A percentile compares a stretch with the other conserved stretches of the same genome.
phyloP scores from a whole-genome alignment of 2,888 invertebrate species.

The Drosophila rubida region DNA sequence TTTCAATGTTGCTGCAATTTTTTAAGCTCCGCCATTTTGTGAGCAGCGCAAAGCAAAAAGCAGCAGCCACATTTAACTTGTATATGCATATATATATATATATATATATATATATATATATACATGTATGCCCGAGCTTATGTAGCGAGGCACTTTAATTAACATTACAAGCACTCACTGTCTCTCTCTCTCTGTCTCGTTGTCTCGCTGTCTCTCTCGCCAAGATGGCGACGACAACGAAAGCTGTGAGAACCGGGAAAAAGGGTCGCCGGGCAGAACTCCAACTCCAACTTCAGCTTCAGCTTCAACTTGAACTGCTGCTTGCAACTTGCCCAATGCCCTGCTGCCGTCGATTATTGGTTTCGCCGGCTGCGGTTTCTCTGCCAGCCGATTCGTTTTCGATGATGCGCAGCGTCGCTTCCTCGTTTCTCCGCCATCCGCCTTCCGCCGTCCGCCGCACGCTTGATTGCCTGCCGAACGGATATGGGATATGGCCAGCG shows the following conservation, averaged over 20 bases:
- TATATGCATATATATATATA: conserved; percentile 2
- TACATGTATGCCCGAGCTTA: neutral
- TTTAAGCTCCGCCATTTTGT: conserved; percentile 64
- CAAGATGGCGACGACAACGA: conserved; percentile 52
- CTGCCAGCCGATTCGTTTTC: conserved; percentile 25
- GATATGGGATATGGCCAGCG: conserved; percentile 62
- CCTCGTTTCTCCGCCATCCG: neutral
- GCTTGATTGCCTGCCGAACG: conserved; percentile 57
- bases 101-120: neutral
- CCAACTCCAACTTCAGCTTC: neutral
- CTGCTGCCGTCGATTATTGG: conserved; percentile 52
- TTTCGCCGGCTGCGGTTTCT: conserved; percentile 54
- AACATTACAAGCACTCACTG: conserved; percentile 48
- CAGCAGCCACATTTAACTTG: neutral
- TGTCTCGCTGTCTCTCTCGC: neutral
- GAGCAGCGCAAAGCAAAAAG: conserved; percentile 26
- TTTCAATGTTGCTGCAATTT: conserved; percentile 17
- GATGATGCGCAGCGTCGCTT: conserved; percentile 20
- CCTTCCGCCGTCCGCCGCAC: conserved; percentile 6
- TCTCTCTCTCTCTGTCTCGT: neutral
- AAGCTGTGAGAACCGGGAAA: conserved; percentile 55
- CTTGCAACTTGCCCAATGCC: conserved; percentile 19
- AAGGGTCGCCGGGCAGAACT: conserved; percentile 24
- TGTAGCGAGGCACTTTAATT: conserved; percentile 59
- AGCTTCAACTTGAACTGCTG: neutral